Percentiles rank a stretch among this genome's conserved stretches.
Conservation (phyloP, 2,888 invertebrate genomes). For the Chaetogeoica ovagalla region DNA sequence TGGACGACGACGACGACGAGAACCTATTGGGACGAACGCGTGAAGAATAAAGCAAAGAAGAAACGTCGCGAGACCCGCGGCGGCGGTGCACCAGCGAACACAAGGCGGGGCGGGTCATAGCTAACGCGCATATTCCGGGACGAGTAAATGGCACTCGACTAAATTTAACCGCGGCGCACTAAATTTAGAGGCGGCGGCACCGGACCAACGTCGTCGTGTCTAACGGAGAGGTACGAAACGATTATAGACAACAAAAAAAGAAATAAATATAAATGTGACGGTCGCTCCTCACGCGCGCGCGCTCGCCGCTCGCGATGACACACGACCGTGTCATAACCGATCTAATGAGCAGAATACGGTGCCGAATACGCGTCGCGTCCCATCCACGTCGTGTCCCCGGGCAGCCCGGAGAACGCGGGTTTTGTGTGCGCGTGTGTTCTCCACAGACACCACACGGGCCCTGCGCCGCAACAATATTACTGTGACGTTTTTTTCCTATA, state of each 20-base stretch:
- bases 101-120: not conserved
- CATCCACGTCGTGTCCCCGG: not conserved
- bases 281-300: constrained; percentile 5
- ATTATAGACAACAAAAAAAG: constrained; percentile 2
- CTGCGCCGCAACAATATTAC: too few relatives aligned
- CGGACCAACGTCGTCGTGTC: not conserved
- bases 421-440: too few relatives aligned
- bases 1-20: too few relatives aligned
- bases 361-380: not conserved
- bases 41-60: too few relatives aligned
- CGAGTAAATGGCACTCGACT: constrained; percentile 43
- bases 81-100: too few relatives aligned
- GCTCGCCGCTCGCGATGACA: constrained; percentile 26
- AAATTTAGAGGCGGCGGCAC: constrained; percentile 27
- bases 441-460: too few relatives aligned
- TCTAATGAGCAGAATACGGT: constrained; percentile 31
- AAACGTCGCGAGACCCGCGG: too few relatives aligned
- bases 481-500: too few relatives aligned
- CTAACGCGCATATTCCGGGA: constrained; percentile 24
- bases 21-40: too few relatives aligned
- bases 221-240: constrained; percentile 32
- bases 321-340: constrained; percentile 39
- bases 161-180: constrained; percentile 46
- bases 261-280: not conserved
- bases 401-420: too few relatives aligned